Evolutionary conservation across 2,797 vertebrate species (phyloP).

Genomic region (Eurystomus glaucurus): DNA sequence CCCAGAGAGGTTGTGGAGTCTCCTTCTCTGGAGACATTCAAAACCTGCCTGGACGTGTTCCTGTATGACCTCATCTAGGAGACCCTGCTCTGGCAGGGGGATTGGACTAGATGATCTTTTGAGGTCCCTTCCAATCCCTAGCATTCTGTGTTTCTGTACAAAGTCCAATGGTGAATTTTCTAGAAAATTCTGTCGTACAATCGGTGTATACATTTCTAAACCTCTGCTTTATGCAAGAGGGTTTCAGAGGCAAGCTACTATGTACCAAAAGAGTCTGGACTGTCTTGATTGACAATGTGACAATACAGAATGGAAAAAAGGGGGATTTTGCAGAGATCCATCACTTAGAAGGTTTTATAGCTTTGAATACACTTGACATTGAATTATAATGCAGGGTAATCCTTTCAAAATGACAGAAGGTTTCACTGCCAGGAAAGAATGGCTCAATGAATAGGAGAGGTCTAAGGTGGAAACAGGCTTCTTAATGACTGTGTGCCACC

Average conservation of each 20-base stretch:
- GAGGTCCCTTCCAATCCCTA: too few relatives aligned
- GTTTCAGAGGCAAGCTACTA: neutral
- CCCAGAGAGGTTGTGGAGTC: too few relatives aligned
- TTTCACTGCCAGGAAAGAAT: neutral
- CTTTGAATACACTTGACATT: neutral
- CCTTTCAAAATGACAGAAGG: slow-evolving; percentile 19
- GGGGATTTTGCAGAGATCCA: neutral
- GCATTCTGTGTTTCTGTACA: too few relatives aligned
- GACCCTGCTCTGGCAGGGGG: too few relatives aligned
- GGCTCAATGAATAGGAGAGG: neutral
- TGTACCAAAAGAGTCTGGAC: neutral
- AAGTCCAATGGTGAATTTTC: neutral
- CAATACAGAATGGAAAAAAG: neutral
- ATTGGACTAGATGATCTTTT: too few relatives aligned
- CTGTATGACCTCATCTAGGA: too few relatives aligned
- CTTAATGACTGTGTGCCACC: neutral
- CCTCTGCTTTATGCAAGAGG: neutral
- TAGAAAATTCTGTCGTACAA: neutral
- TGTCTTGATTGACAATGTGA: neutral
- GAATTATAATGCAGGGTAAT: slow-evolving; percentile 41
- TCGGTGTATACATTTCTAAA: neutral
- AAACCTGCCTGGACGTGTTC: too few relatives aligned
- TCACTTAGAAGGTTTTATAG: slow-evolving; percentile 21
- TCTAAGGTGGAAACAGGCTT: neutral
- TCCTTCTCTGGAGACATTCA: too few relatives aligned